phyloP scores from a whole-genome alignment of 2,888 invertebrate species.

The Schrankia costaestrigalis region DNA sequence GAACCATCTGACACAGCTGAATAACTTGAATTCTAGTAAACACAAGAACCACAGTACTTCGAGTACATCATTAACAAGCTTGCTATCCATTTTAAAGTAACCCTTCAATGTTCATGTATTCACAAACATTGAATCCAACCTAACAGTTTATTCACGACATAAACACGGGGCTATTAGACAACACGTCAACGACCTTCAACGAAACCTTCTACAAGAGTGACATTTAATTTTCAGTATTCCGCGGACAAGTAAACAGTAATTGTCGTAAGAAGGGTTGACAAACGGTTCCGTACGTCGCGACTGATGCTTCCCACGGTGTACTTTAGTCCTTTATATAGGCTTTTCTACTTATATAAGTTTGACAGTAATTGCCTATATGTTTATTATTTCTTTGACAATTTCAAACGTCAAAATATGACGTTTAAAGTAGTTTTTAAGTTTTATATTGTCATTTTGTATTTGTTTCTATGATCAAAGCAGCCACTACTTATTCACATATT shows the following conservation, averaged over 20 bases:
- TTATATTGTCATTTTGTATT: no score
- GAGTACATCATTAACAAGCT: no score
- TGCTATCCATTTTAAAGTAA: no score
- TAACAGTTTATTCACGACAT: slow-evolving; percentile 26
- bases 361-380: slow-evolving; percentile 16
- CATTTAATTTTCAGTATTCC: slow-evolving; percentile 49
- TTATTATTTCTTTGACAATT: slow-evolving; percentile 14
- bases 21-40: no score
- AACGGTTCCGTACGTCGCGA: slow-evolving; percentile 40
- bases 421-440: no score
- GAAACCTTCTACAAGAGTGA: slow-evolving; percentile 26
- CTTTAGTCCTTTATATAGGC: slow-evolving; percentile 25
- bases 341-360: slow-evolving; percentile 12
- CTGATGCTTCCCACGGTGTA: slow-evolving; percentile 42
- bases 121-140: not conserved
- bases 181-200: slow-evolving; percentile 20
- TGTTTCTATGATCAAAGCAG: no score
- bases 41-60: no score
- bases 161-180: slow-evolving; percentile 29
- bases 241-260: slow-evolving; percentile 40
- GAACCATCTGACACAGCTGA: no score
- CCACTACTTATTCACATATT: no score
- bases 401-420: slow-evolving; percentile 4
- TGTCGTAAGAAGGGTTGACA: slow-evolving; percentile 46
- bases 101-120: slow-evolving; percentile 1